A percentile compares a stretch with the other conserved stretches of the same genome.
phyloP scores from a whole-genome alignment of 37 sponge, comb jelly and placozoan species.

The Aphrocallistes beatrix region DNA sequence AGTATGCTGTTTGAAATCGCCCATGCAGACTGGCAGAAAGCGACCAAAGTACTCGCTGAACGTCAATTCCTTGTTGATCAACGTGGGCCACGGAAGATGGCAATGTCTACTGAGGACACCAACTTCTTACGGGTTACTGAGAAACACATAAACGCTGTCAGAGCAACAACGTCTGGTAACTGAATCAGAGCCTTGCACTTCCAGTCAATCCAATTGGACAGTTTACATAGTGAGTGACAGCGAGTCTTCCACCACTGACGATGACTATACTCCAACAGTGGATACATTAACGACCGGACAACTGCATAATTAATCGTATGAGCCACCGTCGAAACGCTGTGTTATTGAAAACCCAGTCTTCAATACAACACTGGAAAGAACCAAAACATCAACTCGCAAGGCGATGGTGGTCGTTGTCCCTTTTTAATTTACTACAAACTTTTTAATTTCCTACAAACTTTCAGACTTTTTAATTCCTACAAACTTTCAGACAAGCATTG shows the following conservation, averaged over 20 bases:
- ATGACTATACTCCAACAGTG: background rate
- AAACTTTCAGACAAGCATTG: too few relatives aligned
- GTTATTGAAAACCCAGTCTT: background rate
- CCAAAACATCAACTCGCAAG: too few relatives aligned
- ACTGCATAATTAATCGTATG: background rate
- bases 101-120: background rate
- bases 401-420: too few relatives aligned
- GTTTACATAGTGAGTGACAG: too few relatives aligned
- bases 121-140: too few relatives aligned
- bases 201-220: background rate
- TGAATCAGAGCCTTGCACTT: background rate
- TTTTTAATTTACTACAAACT: too few relatives aligned
- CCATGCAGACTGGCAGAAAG: background rate
- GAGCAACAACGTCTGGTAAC: background rate
- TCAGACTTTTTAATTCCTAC: too few relatives aligned
- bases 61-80: background rate
- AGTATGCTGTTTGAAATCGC: background rate
- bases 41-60: background rate
- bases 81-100: background rate
- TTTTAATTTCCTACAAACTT: too few relatives aligned
- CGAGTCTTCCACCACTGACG: background rate
- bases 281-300: background rate
- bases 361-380: background rate
- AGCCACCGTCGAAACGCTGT: background rate
- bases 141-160: too few relatives aligned